Conservation (phyloP, 2,113 vertebrate species). For the Tragelaphus buxtoni region DNA sequence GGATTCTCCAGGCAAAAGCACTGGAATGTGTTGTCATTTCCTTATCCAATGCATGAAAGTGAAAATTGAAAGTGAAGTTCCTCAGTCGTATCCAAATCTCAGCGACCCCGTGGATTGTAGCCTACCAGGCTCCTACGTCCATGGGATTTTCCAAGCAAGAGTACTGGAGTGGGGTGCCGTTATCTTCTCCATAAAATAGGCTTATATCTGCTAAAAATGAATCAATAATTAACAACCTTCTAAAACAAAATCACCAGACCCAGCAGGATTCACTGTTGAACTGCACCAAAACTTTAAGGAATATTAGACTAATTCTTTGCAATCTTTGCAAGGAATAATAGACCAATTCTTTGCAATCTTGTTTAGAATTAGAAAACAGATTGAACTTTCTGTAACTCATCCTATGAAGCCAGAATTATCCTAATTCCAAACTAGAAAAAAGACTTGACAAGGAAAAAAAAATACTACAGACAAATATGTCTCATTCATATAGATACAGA, state of each 20-base stretch:
- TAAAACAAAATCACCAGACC: not conserved
- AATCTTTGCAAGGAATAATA: too few species aligned
- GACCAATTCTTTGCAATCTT: not conserved
- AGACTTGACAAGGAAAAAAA: not conserved
- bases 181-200: not conserved
- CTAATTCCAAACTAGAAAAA: not conserved
- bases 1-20: too few species aligned
- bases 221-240: not conserved
- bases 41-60: too few species aligned
- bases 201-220: not conserved
- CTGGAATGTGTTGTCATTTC: too few species aligned
- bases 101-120: too few species aligned
- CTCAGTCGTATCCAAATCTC: too few species aligned
- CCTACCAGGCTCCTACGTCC: too few species aligned
- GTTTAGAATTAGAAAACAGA: not conserved
- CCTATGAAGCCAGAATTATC: not conserved
- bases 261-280: not conserved
- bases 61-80: too few species aligned
- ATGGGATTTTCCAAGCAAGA: too few species aligned
- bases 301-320: not conserved
- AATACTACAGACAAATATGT: not conserved
- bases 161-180: too few species aligned
- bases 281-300: not conserved
- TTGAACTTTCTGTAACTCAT: not conserved
- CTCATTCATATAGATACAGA: not conserved